Evolutionary conservation across 2,888 invertebrate species (phyloP).

Genomic region (Ormyrus pomaceus): DNA sequence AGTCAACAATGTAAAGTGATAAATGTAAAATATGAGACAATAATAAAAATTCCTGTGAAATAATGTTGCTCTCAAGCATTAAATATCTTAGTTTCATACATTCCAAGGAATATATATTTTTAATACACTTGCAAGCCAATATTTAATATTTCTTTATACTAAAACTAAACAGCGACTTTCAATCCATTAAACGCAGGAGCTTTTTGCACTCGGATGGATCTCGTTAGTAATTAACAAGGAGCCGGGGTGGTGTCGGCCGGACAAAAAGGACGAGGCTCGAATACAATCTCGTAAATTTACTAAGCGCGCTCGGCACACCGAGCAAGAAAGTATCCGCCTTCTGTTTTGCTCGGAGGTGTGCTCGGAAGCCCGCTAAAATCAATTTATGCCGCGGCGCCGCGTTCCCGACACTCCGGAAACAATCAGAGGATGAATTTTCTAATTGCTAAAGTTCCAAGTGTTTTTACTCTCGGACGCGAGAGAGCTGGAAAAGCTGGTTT

Average conservation of each 20-base stretch:
- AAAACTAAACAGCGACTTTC: too few relatives aligned
- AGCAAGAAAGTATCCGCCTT: slow-evolving; percentile 65
- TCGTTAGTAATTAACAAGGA: slow-evolving; percentile 66
- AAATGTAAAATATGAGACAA: not conserved
- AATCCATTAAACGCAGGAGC: not conserved
- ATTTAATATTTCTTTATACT: too few relatives aligned
- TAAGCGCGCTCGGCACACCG: slow-evolving; percentile 46
- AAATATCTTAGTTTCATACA: too few relatives aligned
- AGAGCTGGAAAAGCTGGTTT: too few relatives aligned
- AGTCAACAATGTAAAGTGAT: not conserved
- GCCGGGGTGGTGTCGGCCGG: slow-evolving; percentile 56
- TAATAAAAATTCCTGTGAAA: too few relatives aligned
- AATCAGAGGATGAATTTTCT: slow-evolving; percentile 37
- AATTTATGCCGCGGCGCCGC: slow-evolving; percentile 40
- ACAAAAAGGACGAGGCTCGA: slow-evolving; percentile 62
- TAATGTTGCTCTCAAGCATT: too few relatives aligned
- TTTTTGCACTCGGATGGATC: slow-evolving; percentile 18
- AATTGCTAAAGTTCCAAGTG: slow-evolving; percentile 5
- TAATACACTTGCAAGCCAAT: too few relatives aligned
- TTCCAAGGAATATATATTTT: too few relatives aligned
- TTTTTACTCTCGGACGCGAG: not conserved
- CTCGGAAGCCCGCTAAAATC: slow-evolving; percentile 52
- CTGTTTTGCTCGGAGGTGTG: slow-evolving; percentile 62
- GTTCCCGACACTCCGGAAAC: slow-evolving; percentile 23
- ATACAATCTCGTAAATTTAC: slow-evolving; percentile 71